Conservation (phyloP, 2,113 vertebrate genomes). For the Aramus guarauna region DNA sequence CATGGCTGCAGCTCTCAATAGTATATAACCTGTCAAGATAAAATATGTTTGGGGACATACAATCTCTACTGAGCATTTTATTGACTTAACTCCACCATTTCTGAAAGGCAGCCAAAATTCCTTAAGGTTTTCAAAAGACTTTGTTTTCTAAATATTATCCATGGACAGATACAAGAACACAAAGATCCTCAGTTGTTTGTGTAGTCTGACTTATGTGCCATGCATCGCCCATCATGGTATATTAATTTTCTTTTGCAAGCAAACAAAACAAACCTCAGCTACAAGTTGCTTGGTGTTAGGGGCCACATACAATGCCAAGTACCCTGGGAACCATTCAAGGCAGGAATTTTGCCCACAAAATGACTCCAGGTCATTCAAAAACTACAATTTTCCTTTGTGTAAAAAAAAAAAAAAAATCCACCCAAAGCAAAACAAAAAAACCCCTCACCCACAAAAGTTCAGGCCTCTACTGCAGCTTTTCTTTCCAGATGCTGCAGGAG, state of each 20-base stretch:
- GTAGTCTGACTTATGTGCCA: conserved; percentile 51
- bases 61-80: conserved; percentile 68
- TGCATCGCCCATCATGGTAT: conserved; percentile 27
- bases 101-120: conserved; percentile 72
- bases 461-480: neutral
- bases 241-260: conserved; percentile 55
- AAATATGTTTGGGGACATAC: conserved; percentile 68
- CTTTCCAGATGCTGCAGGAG: neutral
- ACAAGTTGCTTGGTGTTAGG: neutral
- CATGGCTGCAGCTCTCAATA: conserved; percentile 4
- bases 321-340: neutral
- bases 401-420: neutral
- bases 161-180: neutral
- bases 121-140: conserved; percentile 56
- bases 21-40: conserved; percentile 49
- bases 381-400: neutral
- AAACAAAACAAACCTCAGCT: conserved; percentile 19
- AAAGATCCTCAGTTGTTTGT: conserved; percentile 51
- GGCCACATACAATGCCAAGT: neutral
- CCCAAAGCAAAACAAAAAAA: neutral
- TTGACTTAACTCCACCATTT: conserved; percentile 67
- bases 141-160: conserved; percentile 71
- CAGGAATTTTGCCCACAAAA: neutral
- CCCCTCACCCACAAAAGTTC: neutral
- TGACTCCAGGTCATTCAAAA: neutral